phyloP scores from a whole-genome alignment of 2,113 vertebrate species.

The Argyrosomus japonicus region DNA sequence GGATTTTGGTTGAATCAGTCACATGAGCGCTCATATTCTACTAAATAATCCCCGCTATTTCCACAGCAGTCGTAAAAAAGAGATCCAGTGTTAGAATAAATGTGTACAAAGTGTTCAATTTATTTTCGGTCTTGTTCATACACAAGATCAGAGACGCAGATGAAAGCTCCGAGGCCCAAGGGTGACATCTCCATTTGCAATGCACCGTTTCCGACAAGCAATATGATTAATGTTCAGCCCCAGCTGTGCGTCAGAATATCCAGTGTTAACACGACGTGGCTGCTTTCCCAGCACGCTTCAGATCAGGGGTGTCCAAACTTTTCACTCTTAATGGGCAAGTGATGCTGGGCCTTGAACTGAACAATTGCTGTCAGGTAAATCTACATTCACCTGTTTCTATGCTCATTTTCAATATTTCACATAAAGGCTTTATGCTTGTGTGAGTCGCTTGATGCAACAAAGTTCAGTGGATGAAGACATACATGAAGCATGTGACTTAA shows the following conservation, averaged over 20 bases:
- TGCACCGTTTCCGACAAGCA: constrained; percentile 2
- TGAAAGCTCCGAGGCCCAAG: constrained; percentile 24
- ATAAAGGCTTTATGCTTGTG: not conserved
- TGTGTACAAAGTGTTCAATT: constrained; percentile 20
- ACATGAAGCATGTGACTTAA: not conserved
- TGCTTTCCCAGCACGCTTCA: constrained; percentile 11
- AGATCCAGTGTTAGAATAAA: not conserved
- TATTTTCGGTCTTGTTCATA: constrained; percentile 45
- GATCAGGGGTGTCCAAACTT: not conserved
- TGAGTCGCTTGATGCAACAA: not conserved
- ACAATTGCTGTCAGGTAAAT: not conserved
- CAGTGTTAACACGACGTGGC: not conserved
- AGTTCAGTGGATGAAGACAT: not conserved
- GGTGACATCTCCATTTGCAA: constrained; percentile 30
- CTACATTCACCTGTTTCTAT: not conserved
- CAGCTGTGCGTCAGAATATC: constrained; percentile 7
- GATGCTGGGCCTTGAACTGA: not conserved
- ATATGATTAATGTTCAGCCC: constrained; percentile 27
- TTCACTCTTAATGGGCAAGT: not conserved
- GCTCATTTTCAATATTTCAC: not conserved
- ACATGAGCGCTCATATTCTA: constrained; percentile 9
- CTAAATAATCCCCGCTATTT: constrained; percentile 18
- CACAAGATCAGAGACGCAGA: constrained; percentile 14
- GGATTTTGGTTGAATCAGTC: constrained; percentile 32
- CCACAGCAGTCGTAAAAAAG: not conserved